Conservation (phyloP, 2,113 vertebrate species). For the Heptranchias perlo region DNA sequence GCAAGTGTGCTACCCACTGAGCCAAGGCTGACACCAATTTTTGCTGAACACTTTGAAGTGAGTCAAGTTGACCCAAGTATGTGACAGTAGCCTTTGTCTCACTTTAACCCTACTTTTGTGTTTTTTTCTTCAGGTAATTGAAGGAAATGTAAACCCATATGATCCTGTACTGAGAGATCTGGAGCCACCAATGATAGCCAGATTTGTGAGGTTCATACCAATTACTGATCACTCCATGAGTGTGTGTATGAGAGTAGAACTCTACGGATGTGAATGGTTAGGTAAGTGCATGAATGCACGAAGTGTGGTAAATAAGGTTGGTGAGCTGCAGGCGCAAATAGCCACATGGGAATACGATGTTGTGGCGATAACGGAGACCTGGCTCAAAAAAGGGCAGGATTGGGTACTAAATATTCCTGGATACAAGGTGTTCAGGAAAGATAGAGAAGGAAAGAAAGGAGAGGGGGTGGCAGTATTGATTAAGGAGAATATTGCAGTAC, state of each 20-base stretch:
- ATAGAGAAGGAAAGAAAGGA: too few species aligned
- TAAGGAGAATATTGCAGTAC: too few species aligned
- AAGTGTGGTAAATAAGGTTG: too few species aligned
- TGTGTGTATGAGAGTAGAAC: constrained; percentile 91
- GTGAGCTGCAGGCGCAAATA: too few species aligned
- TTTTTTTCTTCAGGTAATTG: constrained; percentile 69
- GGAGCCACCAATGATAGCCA: constrained; percentile 86
- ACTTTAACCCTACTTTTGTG: background rate
- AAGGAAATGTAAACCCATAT: constrained; percentile 89
- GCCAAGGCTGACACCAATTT: background rate
- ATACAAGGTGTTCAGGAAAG: too few species aligned
- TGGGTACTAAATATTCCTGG: too few species aligned
- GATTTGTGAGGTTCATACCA: constrained; percentile 86
- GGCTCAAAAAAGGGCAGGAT: too few species aligned
- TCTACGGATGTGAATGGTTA: constrained; percentile 93
- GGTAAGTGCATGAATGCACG: constrained; percentile 69
- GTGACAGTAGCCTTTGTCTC: background rate
- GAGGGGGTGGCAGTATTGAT: too few species aligned
- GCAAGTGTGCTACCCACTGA: background rate
- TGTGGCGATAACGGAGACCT: too few species aligned
- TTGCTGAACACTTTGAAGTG: background rate
- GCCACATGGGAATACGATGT: too few species aligned
- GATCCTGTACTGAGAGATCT: constrained; percentile 90
- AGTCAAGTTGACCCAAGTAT: background rate
- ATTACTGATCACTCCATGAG: constrained; percentile 86